Evolutionary conservation across 1,140 invertebrate genomes (phyloP).

Genomic region (Araneus ventricosus): DNA sequence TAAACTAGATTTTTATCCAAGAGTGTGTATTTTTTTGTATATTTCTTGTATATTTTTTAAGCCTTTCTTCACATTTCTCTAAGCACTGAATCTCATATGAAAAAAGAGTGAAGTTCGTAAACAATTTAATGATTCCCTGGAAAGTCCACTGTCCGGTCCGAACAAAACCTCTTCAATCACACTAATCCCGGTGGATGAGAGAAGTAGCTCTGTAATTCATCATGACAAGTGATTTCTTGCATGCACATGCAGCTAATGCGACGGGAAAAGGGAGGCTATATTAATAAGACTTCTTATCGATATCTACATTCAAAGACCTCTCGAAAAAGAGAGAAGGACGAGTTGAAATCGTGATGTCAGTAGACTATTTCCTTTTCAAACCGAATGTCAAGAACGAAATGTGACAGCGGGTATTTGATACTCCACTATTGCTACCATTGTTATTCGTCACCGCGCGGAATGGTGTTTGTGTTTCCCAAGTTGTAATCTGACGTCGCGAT

Average conservation of each 20-base stretch:
- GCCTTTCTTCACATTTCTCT: too few relatives aligned
- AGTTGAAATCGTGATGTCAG: slow-evolving; percentile 43
- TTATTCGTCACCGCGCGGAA: not conserved
- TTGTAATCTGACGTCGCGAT: not conserved
- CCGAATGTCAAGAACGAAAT: slow-evolving; percentile 46
- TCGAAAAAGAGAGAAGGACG: not conserved
- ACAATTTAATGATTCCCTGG: too few relatives aligned
- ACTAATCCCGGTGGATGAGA: not conserved
- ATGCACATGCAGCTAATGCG: not conserved
- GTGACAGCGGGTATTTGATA: slow-evolving; percentile 53
- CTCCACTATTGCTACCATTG: slow-evolving; percentile 14
- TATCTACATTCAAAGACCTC: slow-evolving; percentile 2
- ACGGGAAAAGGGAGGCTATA: not conserved
- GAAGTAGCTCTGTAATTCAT: not conserved
- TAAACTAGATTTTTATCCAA: too few relatives aligned
- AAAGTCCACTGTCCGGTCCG: not conserved
- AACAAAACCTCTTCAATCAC: slow-evolving; percentile 1
- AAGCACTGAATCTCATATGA: too few relatives aligned
- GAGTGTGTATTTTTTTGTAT: too few relatives aligned
- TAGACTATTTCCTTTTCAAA: slow-evolving; percentile 48
- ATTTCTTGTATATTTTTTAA: too few relatives aligned
- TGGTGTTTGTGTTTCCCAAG: not conserved
- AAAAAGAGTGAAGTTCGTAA: too few relatives aligned
- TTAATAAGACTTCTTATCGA: not conserved
- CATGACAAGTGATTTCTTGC: slow-evolving; percentile 33